Evolutionary conservation across 2,797 vertebrate genomes (phyloP), one percentile per base, ranked within the genome.

Genomic region (Otolemur crassicaudatus): DNA sequence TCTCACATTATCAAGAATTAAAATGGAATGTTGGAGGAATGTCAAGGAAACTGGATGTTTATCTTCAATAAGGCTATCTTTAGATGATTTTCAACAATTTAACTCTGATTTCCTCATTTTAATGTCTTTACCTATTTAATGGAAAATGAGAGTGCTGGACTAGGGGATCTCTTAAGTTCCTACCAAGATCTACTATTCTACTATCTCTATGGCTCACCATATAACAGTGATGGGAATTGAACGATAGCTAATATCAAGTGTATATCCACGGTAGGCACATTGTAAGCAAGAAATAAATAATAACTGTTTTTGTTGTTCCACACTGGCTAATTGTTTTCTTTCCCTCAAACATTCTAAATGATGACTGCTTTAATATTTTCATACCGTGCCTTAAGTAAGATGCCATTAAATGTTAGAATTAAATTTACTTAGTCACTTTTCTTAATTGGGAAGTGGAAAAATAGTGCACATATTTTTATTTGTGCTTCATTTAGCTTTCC

Each of bases 31-130:
- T 81, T 92, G 53, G 13, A 10, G 17, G 7, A 73, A 94, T 58
- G 60, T 58, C 34, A 93, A 53, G 25, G 95, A 93, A 90, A 79
- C 17, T 87, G n/a, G 23, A n/a, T 81, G 73, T 77, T 93, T 93
- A 89, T 93, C 90, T n/a, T n/a, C 60, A 84, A 49, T 85, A 83
- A 83, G 43, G 75, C 5, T n/a, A 49, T 4, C 37, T 86, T 94
- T 75, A 27, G 79, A 2, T 90, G 65, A 83, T n/a, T 37, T 92
- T 87, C 25, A n/a, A 73, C 17, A 85, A 61, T 82, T 67, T 60
- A 93, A 77, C 17, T 84, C 3, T 60, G 10, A 81, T 87, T 63
- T 84, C 31, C 23, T 95, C 53, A 70, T 14, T 49, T 89, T 83
- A 92, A 29, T 61, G 29, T 83, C 10, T 2, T 96, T 82, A 61